Conservation (phyloP, 2,888 invertebrate genomes). For the Heliconius ismenius region DNA sequence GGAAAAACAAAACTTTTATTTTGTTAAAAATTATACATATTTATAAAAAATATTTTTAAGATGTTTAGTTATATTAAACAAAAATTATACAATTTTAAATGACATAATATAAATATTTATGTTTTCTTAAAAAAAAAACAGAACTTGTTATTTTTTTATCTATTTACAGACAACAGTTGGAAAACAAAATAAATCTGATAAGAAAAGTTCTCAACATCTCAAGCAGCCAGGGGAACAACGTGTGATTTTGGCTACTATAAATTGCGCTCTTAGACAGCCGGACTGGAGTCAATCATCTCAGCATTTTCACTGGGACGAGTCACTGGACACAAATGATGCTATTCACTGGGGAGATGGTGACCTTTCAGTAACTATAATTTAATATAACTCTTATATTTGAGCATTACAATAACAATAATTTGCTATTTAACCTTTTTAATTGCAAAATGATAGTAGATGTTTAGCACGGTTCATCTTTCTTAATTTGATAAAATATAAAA, state of each 20-base stretch:
- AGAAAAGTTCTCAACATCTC: slow-evolving; percentile 55
- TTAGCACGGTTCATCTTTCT: too few relatives aligned
- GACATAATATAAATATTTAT: neutral
- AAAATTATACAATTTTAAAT: neutral
- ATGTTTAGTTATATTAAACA: too few relatives aligned
- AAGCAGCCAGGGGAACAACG: slow-evolving; percentile 56
- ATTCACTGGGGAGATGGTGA: slow-evolving; percentile 74
- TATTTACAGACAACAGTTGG: slow-evolving; percentile 46
- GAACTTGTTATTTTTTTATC: neutral
- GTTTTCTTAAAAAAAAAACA: neutral
- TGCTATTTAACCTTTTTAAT: too few relatives aligned
- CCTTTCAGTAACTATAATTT: slow-evolving; percentile 56
- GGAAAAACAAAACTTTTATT: too few relatives aligned
- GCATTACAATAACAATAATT: neutral
- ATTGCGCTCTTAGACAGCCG: slow-evolving; percentile 67
- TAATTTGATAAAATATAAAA: too few relatives aligned
- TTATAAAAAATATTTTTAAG: too few relatives aligned
- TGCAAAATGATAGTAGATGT: too few relatives aligned
- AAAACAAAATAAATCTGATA: slow-evolving; percentile 57
- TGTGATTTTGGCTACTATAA: slow-evolving; percentile 73
- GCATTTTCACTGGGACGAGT: slow-evolving; percentile 82
- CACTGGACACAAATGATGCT: slow-evolving; percentile 68
- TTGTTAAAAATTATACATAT: too few relatives aligned
- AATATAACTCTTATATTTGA: neutral
- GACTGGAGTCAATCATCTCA: slow-evolving; percentile 81